These are phyloP conservation scores for Neotoxoptera formosana DNA, from an alignment of 1,140 invertebrate genomes.

Conservation along the genomic window DNA sequence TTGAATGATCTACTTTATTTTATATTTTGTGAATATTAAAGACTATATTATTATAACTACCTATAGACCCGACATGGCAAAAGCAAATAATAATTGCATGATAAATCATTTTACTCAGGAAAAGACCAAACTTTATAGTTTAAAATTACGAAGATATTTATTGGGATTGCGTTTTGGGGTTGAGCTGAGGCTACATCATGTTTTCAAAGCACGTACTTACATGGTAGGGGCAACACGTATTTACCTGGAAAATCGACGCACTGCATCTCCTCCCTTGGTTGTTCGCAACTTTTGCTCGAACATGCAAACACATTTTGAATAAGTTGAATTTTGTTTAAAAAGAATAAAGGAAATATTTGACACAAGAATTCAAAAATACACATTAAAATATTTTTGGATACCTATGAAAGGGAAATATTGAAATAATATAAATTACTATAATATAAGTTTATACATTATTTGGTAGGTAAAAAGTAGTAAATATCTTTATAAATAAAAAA, in stretches of 20 bases:
- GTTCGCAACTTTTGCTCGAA: constrained; percentile 16
- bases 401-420: not conserved
- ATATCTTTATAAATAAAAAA: too few relatives aligned
- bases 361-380: not conserved
- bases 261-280: not conserved
- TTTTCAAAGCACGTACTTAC: constrained; percentile 33
- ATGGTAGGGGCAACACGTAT: constrained; percentile 34
- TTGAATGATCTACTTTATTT: not conserved
- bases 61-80: not conserved
- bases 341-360: not conserved
- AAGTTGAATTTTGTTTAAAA: constrained; percentile 38
- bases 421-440: not conserved
- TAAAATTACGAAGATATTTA: constrained; percentile 55
- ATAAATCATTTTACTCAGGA: constrained; percentile 42
- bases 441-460: not conserved
- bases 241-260: constrained; percentile 47
- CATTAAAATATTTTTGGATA: not conserved
- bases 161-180: constrained; percentile 25
- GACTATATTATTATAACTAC: not conserved
- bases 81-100: constrained; percentile 40
- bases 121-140: constrained; percentile 42
- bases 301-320: constrained; percentile 40
- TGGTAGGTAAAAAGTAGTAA: not conserved
- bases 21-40: constrained; percentile 11
- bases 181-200: constrained; percentile 19